phyloP scores from a whole-genome alignment of 2,888 invertebrate genomes.

The Ariolimax columbianus region DNA sequence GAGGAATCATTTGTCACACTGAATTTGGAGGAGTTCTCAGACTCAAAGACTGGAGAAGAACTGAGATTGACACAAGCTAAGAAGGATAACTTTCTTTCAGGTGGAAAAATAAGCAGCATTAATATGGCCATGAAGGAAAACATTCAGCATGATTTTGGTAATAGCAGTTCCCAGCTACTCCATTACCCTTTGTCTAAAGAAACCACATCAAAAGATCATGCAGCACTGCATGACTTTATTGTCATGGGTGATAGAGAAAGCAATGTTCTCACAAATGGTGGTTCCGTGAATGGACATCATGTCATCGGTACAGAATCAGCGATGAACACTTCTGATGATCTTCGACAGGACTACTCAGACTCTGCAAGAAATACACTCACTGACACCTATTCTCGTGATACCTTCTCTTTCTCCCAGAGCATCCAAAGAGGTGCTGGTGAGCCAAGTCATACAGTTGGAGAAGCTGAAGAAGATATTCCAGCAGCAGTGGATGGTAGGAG shows the following conservation, averaged over 20 bases:
- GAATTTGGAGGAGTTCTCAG: constrained; percentile 56
- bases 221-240: constrained; percentile 51
- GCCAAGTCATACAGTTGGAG: no score
- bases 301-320: neutral
- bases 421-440: no score
- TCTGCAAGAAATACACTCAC: constrained; percentile 61
- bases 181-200: constrained; percentile 63
- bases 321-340: no score
- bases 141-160: constrained; percentile 85
- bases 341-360: constrained; percentile 58
- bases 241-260: constrained; percentile 74
- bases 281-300: neutral
- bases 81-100: constrained; percentile 54
- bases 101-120: constrained; percentile 87
- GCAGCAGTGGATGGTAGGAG: neutral
- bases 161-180: constrained; percentile 63
- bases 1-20: constrained; percentile 68
- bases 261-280: constrained; percentile 82
- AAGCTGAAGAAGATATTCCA: neutral
- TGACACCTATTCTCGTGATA: neutral
- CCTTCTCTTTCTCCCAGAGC: no score
- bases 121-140: constrained; percentile 84
- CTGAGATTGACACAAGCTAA: constrained; percentile 56
- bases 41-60: constrained; percentile 56
- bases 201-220: constrained; percentile 67